These are phyloP conservation scores for Lutjanus campechanus DNA, from an alignment of 2,797 vertebrate genomes.

Conservation along the genomic window DNA sequence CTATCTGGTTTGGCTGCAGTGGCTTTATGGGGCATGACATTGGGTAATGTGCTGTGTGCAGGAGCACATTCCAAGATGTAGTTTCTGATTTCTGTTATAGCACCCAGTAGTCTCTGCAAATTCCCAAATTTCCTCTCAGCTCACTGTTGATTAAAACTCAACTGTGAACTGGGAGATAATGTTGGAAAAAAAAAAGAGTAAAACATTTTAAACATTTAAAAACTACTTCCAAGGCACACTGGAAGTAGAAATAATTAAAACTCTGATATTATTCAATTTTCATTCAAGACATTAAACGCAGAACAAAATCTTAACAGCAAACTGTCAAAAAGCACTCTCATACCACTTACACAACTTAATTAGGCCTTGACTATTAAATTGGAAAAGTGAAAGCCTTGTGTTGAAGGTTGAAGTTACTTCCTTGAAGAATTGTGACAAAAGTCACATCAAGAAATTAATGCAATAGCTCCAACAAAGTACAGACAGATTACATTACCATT, in stretches of 20 bases:
- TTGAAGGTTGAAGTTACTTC: neutral
- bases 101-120: neutral
- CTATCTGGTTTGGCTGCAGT: constrained; percentile 26
- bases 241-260: constrained; percentile 26
- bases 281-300: constrained; percentile 7
- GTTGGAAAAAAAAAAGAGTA: too few relatives aligned
- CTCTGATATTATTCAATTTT: neutral
- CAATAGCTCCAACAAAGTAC: neutral
- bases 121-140: neutral
- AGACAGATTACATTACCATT: neutral
- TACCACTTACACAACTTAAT: constrained; percentile 15
- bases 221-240: neutral
- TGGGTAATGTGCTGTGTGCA: constrained; percentile 20
- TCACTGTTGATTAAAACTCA: constrained; percentile 12
- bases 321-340: neutral
- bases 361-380: constrained; percentile 1
- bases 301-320: constrained; percentile 1
- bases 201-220: neutral
- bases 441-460: neutral
- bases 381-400: constrained; percentile 1
- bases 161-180: constrained; percentile 4
- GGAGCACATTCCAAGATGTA: constrained; percentile 29
- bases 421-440: constrained; percentile 1
- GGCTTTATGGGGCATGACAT: constrained; percentile 39
- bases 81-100: constrained; percentile 13